Evolutionary conservation across 1,140 invertebrate genomes (phyloP), one percentile per base, ranked within the genome.

Genomic region (Orius insidiosus): DNA sequence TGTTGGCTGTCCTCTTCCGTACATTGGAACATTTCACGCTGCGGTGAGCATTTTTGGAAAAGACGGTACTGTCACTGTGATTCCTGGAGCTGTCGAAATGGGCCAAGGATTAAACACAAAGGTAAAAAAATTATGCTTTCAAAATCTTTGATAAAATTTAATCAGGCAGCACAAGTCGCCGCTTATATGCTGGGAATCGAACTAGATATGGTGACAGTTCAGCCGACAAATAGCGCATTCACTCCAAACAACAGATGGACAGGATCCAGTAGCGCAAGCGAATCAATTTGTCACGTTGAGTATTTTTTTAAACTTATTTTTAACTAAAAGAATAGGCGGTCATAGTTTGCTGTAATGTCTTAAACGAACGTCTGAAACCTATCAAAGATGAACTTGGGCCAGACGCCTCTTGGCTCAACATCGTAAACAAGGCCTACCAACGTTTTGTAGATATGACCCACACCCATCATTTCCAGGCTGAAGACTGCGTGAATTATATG

Each of bases 31-130:
- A 13, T 82, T 64, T 52, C 71, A 74, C 54, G 71, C 71, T 0
- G 61, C 76, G 13, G 68, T 88, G 2, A 73, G 77, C 2, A 70
- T 89, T 47, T 84, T 76, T 58, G 74, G 78, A 33, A 61, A 62
- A 1, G 85, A 88, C 65, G 84, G 83, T 8, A 77, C 78, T 0
- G 80, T 89, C 1, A 67, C 72, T 0, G 65, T 89, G 30, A 67
- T 69, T 10, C 81, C 86, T 56, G 80, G 76, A 39, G 84, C 82
- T 24, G 74, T 85, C 34, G 85, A 92, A 70, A 79, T 80, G 63
- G 86, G 85, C 7, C 85, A 89, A 68, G 85, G 86, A 1, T 74
- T 89, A 38, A 83, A 77, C 49, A 76, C 73, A 0, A 77, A 76
- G 65, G 72, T 75, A 59, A 33, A 89, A 49, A 34, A 5, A 7